Evolutionary conservation across 2,888 invertebrate genomes (phyloP).

Genomic region (Sphaerophoria taeniata): DNA sequence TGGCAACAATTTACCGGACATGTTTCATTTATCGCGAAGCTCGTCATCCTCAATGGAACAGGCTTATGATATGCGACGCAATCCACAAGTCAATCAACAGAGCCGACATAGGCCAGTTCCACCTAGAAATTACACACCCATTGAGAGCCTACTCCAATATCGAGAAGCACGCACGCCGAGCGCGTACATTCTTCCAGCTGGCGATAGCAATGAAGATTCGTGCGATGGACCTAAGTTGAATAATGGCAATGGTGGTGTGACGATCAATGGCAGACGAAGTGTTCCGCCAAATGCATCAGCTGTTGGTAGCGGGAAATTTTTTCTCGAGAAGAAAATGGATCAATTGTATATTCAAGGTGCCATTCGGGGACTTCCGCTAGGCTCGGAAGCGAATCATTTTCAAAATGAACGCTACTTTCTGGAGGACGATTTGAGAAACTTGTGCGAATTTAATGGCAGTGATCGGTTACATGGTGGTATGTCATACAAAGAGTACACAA

Average conservation of each 20-base stretch:
- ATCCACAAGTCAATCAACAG: constrained; percentile 66
- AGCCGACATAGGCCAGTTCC: constrained; percentile 67
- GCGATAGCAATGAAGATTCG: constrained; percentile 80
- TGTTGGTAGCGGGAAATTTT: constrained; percentile 79
- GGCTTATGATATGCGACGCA: constrained; percentile 65
- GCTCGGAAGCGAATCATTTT: constrained; percentile 81
- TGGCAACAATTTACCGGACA: constrained; percentile 73
- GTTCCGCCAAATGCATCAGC: constrained; percentile 79
- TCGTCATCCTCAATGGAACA: constrained; percentile 79
- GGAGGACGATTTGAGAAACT: constrained; percentile 78
- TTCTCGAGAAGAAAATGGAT: constrained; percentile 82
- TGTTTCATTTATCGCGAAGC: constrained; percentile 79
- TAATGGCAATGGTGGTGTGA: constrained; percentile 65
- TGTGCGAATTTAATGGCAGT: constrained; percentile 79
- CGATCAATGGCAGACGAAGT: constrained; percentile 80
- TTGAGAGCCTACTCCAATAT: constrained; percentile 80
- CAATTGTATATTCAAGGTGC: constrained; percentile 81
- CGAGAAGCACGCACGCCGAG: constrained; percentile 76
- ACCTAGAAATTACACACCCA: constrained; percentile 80
- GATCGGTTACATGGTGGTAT: constrained; percentile 79
- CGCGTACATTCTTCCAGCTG: constrained; percentile 78
- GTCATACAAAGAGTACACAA: constrained; percentile 34
- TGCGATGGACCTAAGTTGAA: constrained; percentile 78
- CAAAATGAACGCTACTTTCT: constrained; percentile 82
- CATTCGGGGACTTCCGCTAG: constrained; percentile 80